Base-by-base conservation (phyloP, 1,140 invertebrate genomes). In the Scylla paramamosain region DNA sequence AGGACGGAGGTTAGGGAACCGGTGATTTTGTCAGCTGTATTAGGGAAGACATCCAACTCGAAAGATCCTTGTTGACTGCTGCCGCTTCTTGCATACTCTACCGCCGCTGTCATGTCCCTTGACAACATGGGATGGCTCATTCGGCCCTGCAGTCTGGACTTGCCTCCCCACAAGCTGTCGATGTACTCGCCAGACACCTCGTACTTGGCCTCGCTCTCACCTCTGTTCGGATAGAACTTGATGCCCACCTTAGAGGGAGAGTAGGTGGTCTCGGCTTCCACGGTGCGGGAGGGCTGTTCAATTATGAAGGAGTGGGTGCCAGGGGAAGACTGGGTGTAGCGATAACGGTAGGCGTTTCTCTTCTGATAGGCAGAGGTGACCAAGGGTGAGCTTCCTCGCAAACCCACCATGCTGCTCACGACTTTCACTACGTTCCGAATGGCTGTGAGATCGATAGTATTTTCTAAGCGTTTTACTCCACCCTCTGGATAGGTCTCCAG, bases 11-110 rank as follows among this genome's bases (percentile, higher is more conserved):
- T 32, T 14, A 95, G 12, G 4, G 45, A 92, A 25, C 94, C 94
- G 20, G 46, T 67, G 28, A 95, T 86, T 45, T 95, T 92, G 52
- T 95, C 84, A 20, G 45, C 91, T 45, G 82, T 59, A n/a, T 86
- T 82, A 0, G 83, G 94, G 90, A 95, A 95, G 89, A 95, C 67
- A 46, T 95, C 94, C 31, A 95, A 46, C 48, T 95, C 82, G 87
- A 95, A 46, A 7, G 90, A 39, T 39, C 94, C 94, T 16, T 29
- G 39, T 28, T 32, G 0, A n/a, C 32, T 77, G 7, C 28, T 82
- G 86, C 89, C 94, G 32, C 16, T 48, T 25, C 10, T 46, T 59
- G 45, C 20, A 12, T 32, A 32, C 46, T 95, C 39, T 86, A 88
- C 83, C 32, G 32, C 45, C 8, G 45, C 91, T 87, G 14, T 32